Percentiles rank a stretch among this genome's conserved stretches.
phyloP scores from a whole-genome alignment of 2,888 invertebrate genomes.

The Caenorhabditis virilis region DNA sequence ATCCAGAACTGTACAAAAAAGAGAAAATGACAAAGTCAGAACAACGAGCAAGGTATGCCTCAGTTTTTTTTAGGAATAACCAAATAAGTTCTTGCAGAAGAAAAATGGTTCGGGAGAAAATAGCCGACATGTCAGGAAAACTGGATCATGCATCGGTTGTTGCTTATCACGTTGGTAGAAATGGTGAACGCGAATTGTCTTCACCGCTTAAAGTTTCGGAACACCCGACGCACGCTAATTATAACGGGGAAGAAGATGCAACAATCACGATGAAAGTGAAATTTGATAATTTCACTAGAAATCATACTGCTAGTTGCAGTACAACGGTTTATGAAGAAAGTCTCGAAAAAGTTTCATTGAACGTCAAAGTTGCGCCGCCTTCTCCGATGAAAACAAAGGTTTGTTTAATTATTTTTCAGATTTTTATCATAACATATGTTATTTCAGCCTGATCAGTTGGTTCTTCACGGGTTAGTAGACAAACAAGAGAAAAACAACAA shows the following conservation, averaged over 20 bases:
- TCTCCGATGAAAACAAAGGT: constrained; percentile 32
- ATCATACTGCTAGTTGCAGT: constrained; percentile 17
- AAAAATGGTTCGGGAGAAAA: constrained; percentile 78
- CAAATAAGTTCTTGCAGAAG: constrained; percentile 72
- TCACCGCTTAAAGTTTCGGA: background rate
- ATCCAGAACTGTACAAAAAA: constrained; percentile 77
- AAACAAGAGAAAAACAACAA: constrained; percentile 36
- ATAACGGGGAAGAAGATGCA: background rate
- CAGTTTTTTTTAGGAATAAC: background rate
- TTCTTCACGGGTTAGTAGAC: constrained; percentile 26
- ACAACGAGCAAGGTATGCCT: constrained; percentile 34
- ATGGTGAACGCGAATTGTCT: constrained; percentile 1
- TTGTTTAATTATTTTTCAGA: too few species aligned
- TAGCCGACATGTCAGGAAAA: constrained; percentile 83
- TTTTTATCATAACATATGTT: too few species aligned
- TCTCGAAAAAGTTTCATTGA: constrained; percentile 6
- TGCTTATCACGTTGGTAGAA: constrained; percentile 77
- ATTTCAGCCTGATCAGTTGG: constrained; percentile 23
- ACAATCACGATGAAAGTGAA: constrained; percentile 7
- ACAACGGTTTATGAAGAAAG: constrained; percentile 1
- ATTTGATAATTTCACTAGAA: constrained; percentile 18
- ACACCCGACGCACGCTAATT: background rate
- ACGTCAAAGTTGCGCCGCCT: constrained; percentile 6
- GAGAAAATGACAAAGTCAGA: constrained; percentile 57
- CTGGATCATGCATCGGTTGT: constrained; percentile 82